Evolutionary conservation across 2,888 invertebrate species (phyloP).

Genomic region (Globia sparganii): DNA sequence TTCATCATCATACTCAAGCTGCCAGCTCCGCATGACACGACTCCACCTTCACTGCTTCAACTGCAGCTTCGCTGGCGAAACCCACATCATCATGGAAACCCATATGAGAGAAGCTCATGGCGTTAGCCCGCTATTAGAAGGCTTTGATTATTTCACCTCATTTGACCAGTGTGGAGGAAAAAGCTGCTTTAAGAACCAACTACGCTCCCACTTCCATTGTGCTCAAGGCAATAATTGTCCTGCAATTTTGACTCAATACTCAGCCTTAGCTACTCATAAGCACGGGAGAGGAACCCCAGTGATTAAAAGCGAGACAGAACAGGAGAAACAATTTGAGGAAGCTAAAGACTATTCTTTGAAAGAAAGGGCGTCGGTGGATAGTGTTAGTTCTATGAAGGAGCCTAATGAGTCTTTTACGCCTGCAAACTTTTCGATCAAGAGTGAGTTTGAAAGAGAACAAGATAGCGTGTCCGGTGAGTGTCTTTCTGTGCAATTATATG

Average conservation of each 20-base stretch:
- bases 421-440: slow-evolving; percentile 87
- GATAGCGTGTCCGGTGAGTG: slow-evolving; percentile 88
- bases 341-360: slow-evolving; percentile 89
- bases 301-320: slow-evolving; percentile 84
- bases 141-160: slow-evolving; percentile 94
- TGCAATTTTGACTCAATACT: slow-evolving; percentile 88
- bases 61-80: slow-evolving; percentile 96
- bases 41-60: slow-evolving; percentile 97
- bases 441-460: slow-evolving; percentile 87
- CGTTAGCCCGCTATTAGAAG: slow-evolving; percentile 94
- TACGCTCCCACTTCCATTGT: slow-evolving; percentile 88
- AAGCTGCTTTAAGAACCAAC: slow-evolving; percentile 88
- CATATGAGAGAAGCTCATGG: slow-evolving; percentile 97
- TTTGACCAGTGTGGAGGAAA: slow-evolving; percentile 88
- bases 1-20: slow-evolving; percentile 92
- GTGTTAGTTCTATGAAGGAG: slow-evolving; percentile 83
- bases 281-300: slow-evolving; percentile 87
- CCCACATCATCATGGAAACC: slow-evolving; percentile 94
- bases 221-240: slow-evolving; percentile 88
- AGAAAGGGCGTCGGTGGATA: slow-evolving; percentile 86
- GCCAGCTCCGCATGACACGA: slow-evolving; percentile 92
- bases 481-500: slow-evolving; percentile 65
- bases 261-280: slow-evolving; percentile 87
- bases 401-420: slow-evolving; percentile 80
- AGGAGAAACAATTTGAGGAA: slow-evolving; percentile 85